Evolutionary conservation across 2,797 vertebrate genomes (phyloP).

Genomic region (Chaetophractus vellerosus): DNA sequence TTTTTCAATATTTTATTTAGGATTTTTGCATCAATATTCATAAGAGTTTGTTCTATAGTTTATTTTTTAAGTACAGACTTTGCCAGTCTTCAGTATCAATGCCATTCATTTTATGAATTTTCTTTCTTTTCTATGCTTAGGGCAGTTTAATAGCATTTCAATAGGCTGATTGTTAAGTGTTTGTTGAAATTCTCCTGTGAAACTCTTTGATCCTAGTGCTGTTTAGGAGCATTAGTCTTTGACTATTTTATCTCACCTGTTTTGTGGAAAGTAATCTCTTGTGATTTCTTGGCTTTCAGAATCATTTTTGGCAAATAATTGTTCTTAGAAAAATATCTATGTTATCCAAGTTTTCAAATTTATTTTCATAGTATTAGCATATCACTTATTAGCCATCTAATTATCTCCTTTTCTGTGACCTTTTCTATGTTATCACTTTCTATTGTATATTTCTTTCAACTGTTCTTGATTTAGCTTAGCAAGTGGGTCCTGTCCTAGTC

Average conservation of each 20-base stretch:
- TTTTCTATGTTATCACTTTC: not conserved
- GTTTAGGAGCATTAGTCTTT: slow-evolving; percentile 17
- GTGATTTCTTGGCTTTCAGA: slow-evolving; percentile 6
- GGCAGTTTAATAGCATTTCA: slow-evolving; percentile 6
- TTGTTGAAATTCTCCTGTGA: slow-evolving; percentile 13
- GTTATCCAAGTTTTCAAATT: not conserved
- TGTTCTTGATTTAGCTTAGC: not conserved
- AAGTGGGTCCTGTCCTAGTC: too few species aligned
- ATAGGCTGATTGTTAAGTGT: not conserved
- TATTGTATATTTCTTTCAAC: not conserved
- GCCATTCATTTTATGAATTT: not conserved
- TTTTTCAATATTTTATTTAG: not conserved
- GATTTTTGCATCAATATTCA: not conserved
- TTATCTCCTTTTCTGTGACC: not conserved
- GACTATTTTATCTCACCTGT: not conserved
- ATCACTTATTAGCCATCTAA: not conserved
- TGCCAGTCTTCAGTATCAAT: not conserved
- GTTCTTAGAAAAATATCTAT: not conserved
- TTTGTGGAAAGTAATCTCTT: slow-evolving; percentile 1
- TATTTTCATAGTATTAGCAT: not conserved
- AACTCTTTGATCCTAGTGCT: not conserved
- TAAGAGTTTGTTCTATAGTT: not conserved
- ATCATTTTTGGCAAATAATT: slow-evolving; percentile 7
- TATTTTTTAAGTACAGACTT: slow-evolving; percentile 30
- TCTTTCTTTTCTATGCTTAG: slow-evolving; percentile 22